Conservation (phyloP, 2,797 vertebrate species). For the Lophotriccus pileatus region DNA sequence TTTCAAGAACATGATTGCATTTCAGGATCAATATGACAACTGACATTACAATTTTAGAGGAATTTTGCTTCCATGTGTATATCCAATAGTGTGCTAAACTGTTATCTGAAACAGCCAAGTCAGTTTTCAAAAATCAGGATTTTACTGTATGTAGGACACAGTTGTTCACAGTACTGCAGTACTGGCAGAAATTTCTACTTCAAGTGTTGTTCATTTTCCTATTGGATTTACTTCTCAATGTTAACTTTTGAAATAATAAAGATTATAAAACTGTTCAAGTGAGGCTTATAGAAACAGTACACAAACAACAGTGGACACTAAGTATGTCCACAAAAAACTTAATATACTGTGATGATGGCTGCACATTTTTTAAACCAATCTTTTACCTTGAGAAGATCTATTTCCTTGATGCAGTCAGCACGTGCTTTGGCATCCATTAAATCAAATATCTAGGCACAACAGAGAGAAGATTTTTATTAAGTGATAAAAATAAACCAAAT, state of each 20-base stretch:
- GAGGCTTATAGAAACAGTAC: neutral
- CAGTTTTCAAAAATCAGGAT: neutral
- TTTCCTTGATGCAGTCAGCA: conserved; percentile 99
- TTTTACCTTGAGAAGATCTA: conserved; percentile 99
- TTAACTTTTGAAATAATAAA: neutral
- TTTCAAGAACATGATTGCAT: neutral
- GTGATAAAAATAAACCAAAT: neutral
- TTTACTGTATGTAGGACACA: neutral
- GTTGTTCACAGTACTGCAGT: neutral
- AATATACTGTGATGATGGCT: neutral
- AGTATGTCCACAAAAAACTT: neutral
- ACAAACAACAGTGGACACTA: neutral
- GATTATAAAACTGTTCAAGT: neutral
- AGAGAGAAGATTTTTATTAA: conserved; percentile 61
- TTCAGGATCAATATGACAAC: neutral
- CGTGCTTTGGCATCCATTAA: conserved; percentile 99
- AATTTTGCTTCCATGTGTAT: neutral
- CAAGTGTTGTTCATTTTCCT: neutral
- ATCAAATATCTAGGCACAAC: conserved; percentile 94
- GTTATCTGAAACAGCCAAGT: neutral
- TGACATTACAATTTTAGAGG: neutral
- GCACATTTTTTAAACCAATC: neutral
- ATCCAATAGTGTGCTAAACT: neutral
- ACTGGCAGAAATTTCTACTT: neutral
- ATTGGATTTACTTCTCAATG: neutral